A percentile compares a stretch with the other conserved stretches of the same genome.
phyloP scores from a whole-genome alignment of 2,888 invertebrate species.

The Tipula unca region DNA sequence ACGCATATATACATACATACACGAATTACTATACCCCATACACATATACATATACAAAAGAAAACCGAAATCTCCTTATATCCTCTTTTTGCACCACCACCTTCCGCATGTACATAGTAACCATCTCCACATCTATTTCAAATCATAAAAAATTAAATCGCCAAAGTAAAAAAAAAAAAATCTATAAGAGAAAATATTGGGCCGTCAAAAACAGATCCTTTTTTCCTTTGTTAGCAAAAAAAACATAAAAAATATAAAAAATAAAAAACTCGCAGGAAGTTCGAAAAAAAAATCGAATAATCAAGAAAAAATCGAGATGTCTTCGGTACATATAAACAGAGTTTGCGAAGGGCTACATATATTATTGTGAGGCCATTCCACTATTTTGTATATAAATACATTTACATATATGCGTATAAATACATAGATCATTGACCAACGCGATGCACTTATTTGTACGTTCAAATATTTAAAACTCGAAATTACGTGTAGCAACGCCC shows the following conservation, averaged over 20 bases:
- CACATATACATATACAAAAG: neutral
- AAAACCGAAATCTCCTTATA: neutral
- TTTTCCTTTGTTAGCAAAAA: neutral
- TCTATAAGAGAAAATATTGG: constrained; percentile 8
- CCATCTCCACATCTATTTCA: constrained; percentile 8
- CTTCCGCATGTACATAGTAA: neutral
- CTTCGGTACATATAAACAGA: neutral
- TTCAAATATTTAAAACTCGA: neutral
- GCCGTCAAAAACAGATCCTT: constrained; percentile 8
- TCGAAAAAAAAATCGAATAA: neutral
- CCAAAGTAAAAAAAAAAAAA: neutral
- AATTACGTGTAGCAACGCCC: neutral
- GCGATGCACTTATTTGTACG: neutral
- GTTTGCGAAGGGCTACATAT: neutral
- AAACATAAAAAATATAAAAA: neutral
- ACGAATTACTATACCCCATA: neutral
- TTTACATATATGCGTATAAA: neutral
- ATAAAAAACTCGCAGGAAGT: neutral
- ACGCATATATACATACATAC: no score
- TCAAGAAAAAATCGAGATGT: neutral
- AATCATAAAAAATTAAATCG: constrained; percentile 14
- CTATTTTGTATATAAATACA: neutral
- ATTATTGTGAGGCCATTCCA: neutral
- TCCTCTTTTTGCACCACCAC: neutral
- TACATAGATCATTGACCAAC: neutral